Percentiles rank a stretch among this genome's conserved stretches.
Evolutionary conservation across 2,113 vertebrate species (phyloP).

Genomic region (Psittacula cyanocephala): DNA sequence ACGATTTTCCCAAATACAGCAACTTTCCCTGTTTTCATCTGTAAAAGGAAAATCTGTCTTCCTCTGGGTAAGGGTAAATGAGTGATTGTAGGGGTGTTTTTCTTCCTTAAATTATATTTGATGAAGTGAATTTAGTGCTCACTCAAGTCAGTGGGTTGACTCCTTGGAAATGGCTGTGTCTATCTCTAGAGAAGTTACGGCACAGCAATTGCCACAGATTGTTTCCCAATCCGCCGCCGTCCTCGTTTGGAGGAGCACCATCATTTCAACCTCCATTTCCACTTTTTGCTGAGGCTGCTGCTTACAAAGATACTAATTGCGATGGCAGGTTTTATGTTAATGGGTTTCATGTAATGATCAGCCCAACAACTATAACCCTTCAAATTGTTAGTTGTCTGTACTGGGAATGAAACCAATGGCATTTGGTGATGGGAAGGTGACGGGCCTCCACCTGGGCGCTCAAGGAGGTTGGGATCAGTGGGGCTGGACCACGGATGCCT

Average conservation of each 20-base stretch:
- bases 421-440: not conserved
- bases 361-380: not conserved
- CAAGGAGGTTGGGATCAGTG: fast-evolving
- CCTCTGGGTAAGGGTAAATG: not conserved
- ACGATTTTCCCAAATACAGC: not conserved
- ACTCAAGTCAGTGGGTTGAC: not conserved
- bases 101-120: not conserved
- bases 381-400: not conserved
- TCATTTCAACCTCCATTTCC: conserved; percentile 42
- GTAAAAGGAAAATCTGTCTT: not conserved
- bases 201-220: conserved; percentile 19
- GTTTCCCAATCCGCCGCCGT: conserved; percentile 30
- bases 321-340: conserved; percentile 54
- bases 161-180: conserved; percentile 1
- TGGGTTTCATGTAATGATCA: conserved; percentile 29
- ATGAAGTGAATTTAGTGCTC: conserved; percentile 11
- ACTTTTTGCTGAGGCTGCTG: conserved; percentile 54
- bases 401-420: not conserved
- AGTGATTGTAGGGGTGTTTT: not conserved
- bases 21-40: not conserved
- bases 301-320: conserved; percentile 54
- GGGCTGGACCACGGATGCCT: not conserved
- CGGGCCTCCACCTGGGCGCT: not conserved
- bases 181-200: not conserved
- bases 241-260: conserved; percentile 13